Evolutionary conservation across 2,888 invertebrate genomes (phyloP), one percentile per base, ranked within the genome.

Genomic region (Andrena fulva): DNA sequence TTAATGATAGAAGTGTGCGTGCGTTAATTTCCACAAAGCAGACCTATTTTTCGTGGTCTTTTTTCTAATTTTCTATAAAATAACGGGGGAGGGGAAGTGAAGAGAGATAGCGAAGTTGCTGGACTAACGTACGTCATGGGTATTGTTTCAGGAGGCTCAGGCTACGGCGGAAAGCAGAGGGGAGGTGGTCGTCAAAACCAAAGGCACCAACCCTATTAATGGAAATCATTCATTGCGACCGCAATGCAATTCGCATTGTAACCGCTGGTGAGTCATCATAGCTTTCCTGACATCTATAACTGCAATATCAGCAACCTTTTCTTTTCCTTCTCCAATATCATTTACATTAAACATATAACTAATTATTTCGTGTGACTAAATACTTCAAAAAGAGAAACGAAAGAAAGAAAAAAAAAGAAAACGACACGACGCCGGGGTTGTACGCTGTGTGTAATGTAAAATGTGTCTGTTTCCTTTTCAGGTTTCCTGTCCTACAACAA

Each of bases 171-270:
- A 95, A 97, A 97, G 95, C 97, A 97, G 95, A 96, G 97, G 94
- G 97, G 97, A 94, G 95, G 95, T 93, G 94, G 94, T 91, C 94
- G 94, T 91, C 94, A 94, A 91, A 97, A 97, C 95, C 97, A 97
- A 95, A 96, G 97, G 96, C 97, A 97, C 95, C 97, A 97, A 95
- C 97, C 97, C 94, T 97, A 97, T 95, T 97, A 97, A 92, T 92
- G 92, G 92, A 92, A 91, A 92, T 92, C 91, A 91, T 93, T 91
- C 90, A 89, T 93, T 90, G 91, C 92, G 92, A 91, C 92, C 88
- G 90, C 92, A 92, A 92, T 92, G 92, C 91, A 88, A 91, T 89
- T 92, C 88, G 92, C 92, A 93, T 93, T 93, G 92, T 91, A 91
- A 93, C 92, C 92, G 92, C 92, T 92, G 94, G 94, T 94, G 93